Evolutionary conservation across 2,888 invertebrate species (phyloP).

Genomic region (Drosophila gaucha): DNA sequence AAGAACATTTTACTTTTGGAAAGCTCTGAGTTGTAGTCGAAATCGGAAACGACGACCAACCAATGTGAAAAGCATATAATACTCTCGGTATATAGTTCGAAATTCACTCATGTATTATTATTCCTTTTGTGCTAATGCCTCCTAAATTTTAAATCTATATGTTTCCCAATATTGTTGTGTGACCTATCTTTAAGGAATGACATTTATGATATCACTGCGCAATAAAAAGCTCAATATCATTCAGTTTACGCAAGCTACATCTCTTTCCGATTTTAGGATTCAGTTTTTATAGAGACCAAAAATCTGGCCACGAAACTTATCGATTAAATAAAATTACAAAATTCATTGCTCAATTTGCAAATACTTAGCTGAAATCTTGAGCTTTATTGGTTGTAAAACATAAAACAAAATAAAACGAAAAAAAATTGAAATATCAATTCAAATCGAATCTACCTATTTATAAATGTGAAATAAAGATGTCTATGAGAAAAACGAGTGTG

Average conservation of each 20-base stretch:
- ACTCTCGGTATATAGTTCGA: constrained; percentile 17
- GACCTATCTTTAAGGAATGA: constrained; percentile 38
- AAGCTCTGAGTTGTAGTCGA: constrained; percentile 19
- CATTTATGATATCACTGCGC: constrained; percentile 18
- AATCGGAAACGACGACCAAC: neutral
- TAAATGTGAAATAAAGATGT: constrained; percentile 74
- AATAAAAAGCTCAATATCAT: constrained; percentile 25
- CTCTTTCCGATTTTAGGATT: constrained; percentile 5
- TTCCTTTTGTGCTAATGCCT: constrained; percentile 32
- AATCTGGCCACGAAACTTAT: constrained; percentile 4
- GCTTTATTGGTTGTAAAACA: constrained; percentile 69
- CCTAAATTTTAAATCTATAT: constrained; percentile 29
- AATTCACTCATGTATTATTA: constrained; percentile 29
- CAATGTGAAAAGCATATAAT: constrained; percentile 11
- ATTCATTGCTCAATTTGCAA: constrained; percentile 51
- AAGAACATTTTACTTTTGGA: constrained; percentile 20
- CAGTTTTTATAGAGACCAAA: constrained; percentile 1
- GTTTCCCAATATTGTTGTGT: constrained; percentile 44
- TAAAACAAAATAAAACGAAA: constrained; percentile 24
- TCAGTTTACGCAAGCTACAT: constrained; percentile 11
- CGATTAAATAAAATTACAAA: constrained; percentile 11
- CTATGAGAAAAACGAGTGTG: constrained; percentile 28
- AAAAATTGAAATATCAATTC: constrained; percentile 46
- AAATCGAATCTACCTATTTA: constrained; percentile 65
- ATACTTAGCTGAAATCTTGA: constrained; percentile 49